These are phyloP conservation scores for Dicyrtomina minuta DNA, from an alignment of 2,888 invertebrate genomes.

Conservation along the genomic window DNA sequence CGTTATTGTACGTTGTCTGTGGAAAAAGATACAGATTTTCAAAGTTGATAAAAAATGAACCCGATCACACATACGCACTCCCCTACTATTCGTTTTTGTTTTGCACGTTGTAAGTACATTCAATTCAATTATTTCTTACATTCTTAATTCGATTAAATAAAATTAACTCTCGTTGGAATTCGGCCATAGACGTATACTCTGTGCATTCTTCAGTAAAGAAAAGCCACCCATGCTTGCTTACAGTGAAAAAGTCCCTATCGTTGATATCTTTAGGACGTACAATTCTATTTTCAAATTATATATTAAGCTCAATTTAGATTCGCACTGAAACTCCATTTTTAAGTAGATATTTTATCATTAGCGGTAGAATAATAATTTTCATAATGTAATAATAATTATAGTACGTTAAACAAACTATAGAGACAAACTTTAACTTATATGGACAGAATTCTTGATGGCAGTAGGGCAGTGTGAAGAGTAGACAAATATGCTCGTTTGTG, in stretches of 20 bases:
- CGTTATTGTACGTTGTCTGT: no score
- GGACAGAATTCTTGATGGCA: not conserved
- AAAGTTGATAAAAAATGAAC: no score
- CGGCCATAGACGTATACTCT: not conserved
- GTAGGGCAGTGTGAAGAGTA: not conserved
- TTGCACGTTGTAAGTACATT: not conserved
- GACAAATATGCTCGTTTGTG: slow-evolving; percentile 13
- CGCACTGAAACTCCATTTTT: no score
- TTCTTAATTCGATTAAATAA: slow-evolving; percentile 3
- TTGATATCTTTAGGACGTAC: slow-evolving; percentile 8
- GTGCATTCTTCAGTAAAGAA: slow-evolving; percentile 3
- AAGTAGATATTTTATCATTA: not conserved
- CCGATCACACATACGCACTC: no score
- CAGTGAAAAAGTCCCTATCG: not conserved
- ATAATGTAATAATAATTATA: not conserved
- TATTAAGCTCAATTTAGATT: no score
- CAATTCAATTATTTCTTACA: not conserved
- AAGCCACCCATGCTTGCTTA: slow-evolving; percentile 6
- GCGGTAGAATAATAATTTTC: not conserved
- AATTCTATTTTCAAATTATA: not conserved
- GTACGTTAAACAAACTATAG: not conserved
- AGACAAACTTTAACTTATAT: slow-evolving; percentile 8
- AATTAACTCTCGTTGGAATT: not conserved
- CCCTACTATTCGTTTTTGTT: not conserved
- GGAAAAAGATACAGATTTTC: no score